Evolutionary conservation across 1,140 invertebrate genomes (phyloP), one percentile per base, ranked within the genome.

Genomic region (Brachionus plicatilis): DNA sequence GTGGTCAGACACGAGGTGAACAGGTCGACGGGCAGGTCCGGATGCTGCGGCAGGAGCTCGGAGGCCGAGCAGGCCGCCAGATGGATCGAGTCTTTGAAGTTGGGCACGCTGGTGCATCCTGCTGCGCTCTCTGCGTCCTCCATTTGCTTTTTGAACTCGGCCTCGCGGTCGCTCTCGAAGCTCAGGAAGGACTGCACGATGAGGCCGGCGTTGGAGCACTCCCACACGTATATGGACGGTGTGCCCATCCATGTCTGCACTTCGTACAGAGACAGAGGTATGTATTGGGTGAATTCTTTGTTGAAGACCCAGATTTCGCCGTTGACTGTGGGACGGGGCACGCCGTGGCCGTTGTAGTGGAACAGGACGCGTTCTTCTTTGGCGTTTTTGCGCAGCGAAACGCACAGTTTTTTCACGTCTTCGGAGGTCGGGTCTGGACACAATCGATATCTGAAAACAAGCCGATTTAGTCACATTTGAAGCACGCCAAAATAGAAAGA

Each of bases 261-360:
- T 91, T 99, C 97, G 89, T 96, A 99, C 50, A 99, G 93, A 70
- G 96, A 98, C 86, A 99, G 91, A 78, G 97, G 98, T 91, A 99
- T 99, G 91, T 99, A 99, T 91, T 99, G 96, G 0, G 96, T 98
- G 89, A 96, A 99, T 84, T 93, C 95, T 90, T 94, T 93, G 91
- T 99, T 99, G 90, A 99, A 99, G 4, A 99, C 97, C 98, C 98
- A 99, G 87, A 99, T 97, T 92, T 99, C 97, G 12, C 98, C 97
- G 91, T 99, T 99, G 37, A 92, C 92, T 8, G 98, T 99, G 45
- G 98, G 97, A 90, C 94, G 95, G 53, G 98, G 98, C 76, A 99
- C 98, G 65, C 97, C 98, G 90, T 99, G 98, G 0, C 98, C 98
- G 91, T 99, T 99, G 88, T 99, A 99, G 91, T 99, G 97, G 91